phyloP scores from a whole-genome alignment of 2,797 vertebrate genomes.

The Acanthornis magna region DNA sequence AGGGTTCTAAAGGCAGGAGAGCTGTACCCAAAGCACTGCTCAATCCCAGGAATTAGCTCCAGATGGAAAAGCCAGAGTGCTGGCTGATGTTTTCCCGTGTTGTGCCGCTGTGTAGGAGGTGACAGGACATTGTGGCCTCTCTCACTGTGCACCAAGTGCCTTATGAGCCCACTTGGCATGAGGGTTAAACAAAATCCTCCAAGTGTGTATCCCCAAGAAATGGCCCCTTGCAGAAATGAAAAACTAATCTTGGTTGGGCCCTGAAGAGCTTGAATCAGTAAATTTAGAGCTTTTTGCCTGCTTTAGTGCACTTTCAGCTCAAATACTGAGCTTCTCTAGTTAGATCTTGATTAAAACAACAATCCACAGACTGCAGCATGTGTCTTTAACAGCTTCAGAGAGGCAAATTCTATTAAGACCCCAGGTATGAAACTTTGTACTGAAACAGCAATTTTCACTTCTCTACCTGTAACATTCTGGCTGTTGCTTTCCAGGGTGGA shows the following conservation, averaged over 20 bases:
- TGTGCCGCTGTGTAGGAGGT: not conserved
- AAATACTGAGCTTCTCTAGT: not conserved
- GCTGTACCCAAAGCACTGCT: not conserved
- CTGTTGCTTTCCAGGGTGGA: not conserved
- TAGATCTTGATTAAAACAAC: not conserved
- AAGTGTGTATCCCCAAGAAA: not conserved
- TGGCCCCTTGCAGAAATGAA: not conserved
- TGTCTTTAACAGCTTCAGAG: not conserved
- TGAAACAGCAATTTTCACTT: not conserved
- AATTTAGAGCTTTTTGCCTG: not conserved
- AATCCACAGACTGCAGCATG: not conserved
- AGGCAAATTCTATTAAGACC: not conserved
- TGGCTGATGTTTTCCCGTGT: not conserved
- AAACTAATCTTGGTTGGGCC: not conserved
- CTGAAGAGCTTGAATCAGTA: not conserved
- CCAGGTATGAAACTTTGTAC: not conserved
- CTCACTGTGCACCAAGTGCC: slow-evolving; percentile 7
- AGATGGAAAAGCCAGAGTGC: not conserved
- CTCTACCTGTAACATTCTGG: not conserved
- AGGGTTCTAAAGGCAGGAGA: not conserved
- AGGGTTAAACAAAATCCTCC: not conserved
- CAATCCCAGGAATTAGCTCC: not conserved
- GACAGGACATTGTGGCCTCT: not conserved
- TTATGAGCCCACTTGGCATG: not conserved
- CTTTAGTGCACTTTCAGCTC: not conserved